phyloP scores from a whole-genome alignment of 2,113 vertebrate genomes.

The Chlorodrepanis virens region DNA sequence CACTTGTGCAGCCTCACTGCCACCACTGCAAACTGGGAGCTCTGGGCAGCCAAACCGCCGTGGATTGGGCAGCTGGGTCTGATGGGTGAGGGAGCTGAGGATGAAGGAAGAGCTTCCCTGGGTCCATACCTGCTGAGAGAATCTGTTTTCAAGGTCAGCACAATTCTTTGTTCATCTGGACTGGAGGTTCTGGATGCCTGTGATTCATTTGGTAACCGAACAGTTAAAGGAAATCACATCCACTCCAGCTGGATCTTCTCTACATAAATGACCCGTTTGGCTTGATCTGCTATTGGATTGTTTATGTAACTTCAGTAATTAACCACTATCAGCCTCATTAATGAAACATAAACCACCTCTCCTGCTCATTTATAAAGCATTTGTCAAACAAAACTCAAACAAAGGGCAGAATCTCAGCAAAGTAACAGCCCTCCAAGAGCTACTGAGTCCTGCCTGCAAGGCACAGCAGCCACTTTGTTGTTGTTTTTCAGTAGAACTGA shows the following conservation, averaged over 20 bases:
- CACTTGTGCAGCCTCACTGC: background rate
- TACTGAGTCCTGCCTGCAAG: slow-evolving; percentile 56
- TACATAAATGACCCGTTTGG: slow-evolving; percentile 72
- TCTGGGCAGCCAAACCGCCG: fast-evolving
- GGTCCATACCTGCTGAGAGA: fast-evolving
- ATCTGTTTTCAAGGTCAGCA: background rate
- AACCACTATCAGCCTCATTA: slow-evolving; percentile 81
- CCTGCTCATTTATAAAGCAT: slow-evolving; percentile 75
- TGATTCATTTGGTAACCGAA: slow-evolving; percentile 38
- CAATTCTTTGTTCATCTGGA: background rate
- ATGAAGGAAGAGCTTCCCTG: background rate
- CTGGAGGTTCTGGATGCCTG: background rate
- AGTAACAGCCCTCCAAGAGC: slow-evolving; percentile 58
- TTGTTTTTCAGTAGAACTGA: slow-evolving; percentile 63
- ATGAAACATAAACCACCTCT: slow-evolving; percentile 82
- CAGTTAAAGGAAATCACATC: slow-evolving; percentile 69
- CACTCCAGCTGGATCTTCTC: slow-evolving; percentile 75
- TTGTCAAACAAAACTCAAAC: slow-evolving; percentile 80
- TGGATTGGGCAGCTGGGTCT: background rate
- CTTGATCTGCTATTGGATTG: slow-evolving; percentile 75
- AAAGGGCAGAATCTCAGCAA: slow-evolving; percentile 68
- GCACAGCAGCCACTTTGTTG: slow-evolving; percentile 49
- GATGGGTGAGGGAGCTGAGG: background rate
- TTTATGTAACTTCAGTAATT: slow-evolving; percentile 79
- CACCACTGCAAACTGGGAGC: background rate